Base-by-base conservation (phyloP, 2,797 vertebrate genomes). In the Falco biarmicus region DNA sequence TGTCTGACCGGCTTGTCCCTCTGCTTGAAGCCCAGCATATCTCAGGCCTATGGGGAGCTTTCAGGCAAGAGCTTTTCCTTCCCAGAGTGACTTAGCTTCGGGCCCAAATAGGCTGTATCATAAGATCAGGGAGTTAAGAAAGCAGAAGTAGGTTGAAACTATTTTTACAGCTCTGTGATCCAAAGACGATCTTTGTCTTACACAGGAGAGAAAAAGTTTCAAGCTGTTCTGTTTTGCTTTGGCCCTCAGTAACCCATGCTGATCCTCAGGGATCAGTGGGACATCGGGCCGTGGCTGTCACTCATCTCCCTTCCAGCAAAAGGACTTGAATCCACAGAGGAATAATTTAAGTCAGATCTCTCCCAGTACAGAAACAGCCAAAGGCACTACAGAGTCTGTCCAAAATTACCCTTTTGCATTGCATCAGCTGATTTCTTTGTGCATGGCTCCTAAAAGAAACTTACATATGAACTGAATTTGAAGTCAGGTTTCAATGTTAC, bases 161-260 rank as follows among this genome's bases (percentile, higher is more conserved):
- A 91, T 95, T 97, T 96, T 95, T 97, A 91, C 81, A 76, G 26
- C 60, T 77, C 84, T 80, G 56, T 84, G 60, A 90, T 92, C 53
- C 60, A 66, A 81, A 84, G 83, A 41, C 0, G 0, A 79, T 74
- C 81, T 82, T 92, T 66, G 61, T 84, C 88, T 95, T 86, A 74
- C 39, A 94, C 34, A 79, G 74, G 51, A 93, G 11, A 84, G 87
- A 65, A 66, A 76, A 95, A 95, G 74, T 74, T 84, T 95, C 96
- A 93, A 94, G 85, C 54, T 91, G 89, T 84, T 95, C 93, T 93
- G 57, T 65, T 93, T 89, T 88, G 47, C 79, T 84, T 86, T 85
- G 61, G 39, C 34, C 73, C 32, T 91, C 47, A 41, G 53, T 66
- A 80, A 68, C 54, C 83, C 2, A 2, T 2, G 1, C 26, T 43